phyloP scores from a whole-genome alignment of 2,888 invertebrate genomes.

The Drosophila greeni region DNA sequence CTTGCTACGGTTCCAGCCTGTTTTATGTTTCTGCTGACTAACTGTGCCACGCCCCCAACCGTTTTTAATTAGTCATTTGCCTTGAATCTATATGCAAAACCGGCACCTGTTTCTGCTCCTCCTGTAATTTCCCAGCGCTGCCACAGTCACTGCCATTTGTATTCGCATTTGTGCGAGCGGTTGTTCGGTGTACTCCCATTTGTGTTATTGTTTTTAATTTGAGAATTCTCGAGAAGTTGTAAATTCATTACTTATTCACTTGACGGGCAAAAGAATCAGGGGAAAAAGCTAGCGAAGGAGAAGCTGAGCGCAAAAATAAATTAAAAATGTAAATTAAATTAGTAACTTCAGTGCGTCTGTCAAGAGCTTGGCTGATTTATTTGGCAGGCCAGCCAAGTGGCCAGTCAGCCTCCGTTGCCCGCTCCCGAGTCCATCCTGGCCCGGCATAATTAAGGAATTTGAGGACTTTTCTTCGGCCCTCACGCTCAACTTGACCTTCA shows the following conservation, averaged over 20 bases:
- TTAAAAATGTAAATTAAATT: constrained; percentile 77
- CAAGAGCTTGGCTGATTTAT: constrained; percentile 73
- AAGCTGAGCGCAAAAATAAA: constrained; percentile 62
- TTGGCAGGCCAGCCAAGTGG: constrained; percentile 51
- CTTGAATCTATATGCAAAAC: constrained; percentile 49
- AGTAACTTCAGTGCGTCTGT: constrained; percentile 73
- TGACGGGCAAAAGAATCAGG: constrained; percentile 58
- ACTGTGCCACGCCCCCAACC: constrained; percentile 66
- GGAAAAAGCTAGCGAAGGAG: constrained; percentile 23
- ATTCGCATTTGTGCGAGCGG: constrained; percentile 13
- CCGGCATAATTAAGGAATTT: constrained; percentile 49
- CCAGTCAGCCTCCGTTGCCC: constrained; percentile 16
- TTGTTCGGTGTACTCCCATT: constrained; percentile 49
- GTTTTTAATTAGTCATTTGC: constrained; percentile 72
- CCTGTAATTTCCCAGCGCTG: constrained; percentile 12
- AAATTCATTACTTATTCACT: constrained; percentile 76
- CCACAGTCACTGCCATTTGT: constrained; percentile 32
- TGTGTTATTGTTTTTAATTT: constrained; percentile 76
- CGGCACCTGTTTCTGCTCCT: constrained; percentile 58
- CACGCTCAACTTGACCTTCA: constrained; percentile 65
- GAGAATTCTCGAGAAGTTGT: constrained; percentile 75
- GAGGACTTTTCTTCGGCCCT: constrained; percentile 35
- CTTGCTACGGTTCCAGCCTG: constrained; percentile 20
- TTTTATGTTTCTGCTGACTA: constrained; percentile 56
- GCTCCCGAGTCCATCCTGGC: not conserved